Evolutionary conservation across 2,888 invertebrate genomes (phyloP).

Genomic region (Microdon myrmicae): DNA sequence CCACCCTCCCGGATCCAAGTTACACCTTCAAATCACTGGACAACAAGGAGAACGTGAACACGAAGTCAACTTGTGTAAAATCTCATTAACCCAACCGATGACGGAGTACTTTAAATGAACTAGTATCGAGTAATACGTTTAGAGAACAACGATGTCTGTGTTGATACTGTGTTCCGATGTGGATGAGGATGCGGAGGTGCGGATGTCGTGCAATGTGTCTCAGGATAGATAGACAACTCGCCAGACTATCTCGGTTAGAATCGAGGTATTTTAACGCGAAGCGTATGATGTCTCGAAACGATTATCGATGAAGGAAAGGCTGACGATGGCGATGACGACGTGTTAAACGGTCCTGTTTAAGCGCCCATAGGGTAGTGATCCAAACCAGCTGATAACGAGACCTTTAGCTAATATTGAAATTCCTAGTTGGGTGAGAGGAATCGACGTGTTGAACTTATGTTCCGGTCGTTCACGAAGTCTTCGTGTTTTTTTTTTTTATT

Average conservation of each 20-base stretch:
- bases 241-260: conserved; percentile 22
- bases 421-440: no score
- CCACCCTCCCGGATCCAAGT: conserved; percentile 4
- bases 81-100: conserved; percentile 29
- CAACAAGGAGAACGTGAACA: conserved; percentile 17
- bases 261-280: conserved; percentile 17
- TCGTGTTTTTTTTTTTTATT: background rate
- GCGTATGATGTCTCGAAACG: conserved; percentile 26
- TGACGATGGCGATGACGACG: conserved; percentile 21
- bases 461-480: conserved; percentile 8
- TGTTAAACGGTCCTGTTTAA: conserved; percentile 28
- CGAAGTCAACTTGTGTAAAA: conserved; percentile 21
- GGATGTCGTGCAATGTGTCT: background rate
- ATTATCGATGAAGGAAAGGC: conserved; percentile 28
- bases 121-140: conserved; percentile 10
- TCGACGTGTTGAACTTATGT: no score
- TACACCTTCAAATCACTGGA: background rate
- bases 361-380: conserved; percentile 20
- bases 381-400: conserved; percentile 30
- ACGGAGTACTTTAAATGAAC: conserved; percentile 2
- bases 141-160: background rate
- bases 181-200: conserved; percentile 2
- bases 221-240: conserved; percentile 24
- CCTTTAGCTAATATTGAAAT: conserved; percentile 32
- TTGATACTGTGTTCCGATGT: background rate